Percentiles rank a stretch among this genome's conserved stretches.
These are phyloP conservation scores for Clostera curtula DNA, from an alignment of 2,888 invertebrate genomes.

Conservation along the genomic window DNA sequence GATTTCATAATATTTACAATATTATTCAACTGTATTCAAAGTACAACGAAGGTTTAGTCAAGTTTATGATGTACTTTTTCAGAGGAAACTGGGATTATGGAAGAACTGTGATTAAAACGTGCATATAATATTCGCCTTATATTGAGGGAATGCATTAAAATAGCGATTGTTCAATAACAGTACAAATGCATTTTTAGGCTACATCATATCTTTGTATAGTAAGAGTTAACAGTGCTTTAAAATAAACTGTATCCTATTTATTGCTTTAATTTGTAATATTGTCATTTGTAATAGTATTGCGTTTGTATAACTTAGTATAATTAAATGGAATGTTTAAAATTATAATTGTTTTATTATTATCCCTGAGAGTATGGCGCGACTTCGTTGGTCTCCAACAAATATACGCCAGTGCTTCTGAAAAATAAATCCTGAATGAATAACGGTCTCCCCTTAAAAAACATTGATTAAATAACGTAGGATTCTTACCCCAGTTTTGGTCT, in stretches of 20 bases:
- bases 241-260: slow-evolving; percentile 49
- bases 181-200: slow-evolving; percentile 59
- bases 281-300: slow-evolving; percentile 26
- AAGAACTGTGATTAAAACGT: no score
- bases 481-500: slow-evolving; percentile 45
- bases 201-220: slow-evolving; percentile 23
- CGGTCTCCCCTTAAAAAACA: no score
- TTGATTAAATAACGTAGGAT: neutral
- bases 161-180: no score
- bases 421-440: neutral
- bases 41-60: no score
- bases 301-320: slow-evolving; percentile 10
- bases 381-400: slow-evolving; percentile 40
- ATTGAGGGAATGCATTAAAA: no score
- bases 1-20: no score
- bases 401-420: slow-evolving; percentile 43
- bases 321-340: slow-evolving; percentile 3
- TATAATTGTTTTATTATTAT: slow-evolving; percentile 21
- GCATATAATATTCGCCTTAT: no score
- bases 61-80: no score
- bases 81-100: no score
- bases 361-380: slow-evolving; percentile 40
- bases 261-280: slow-evolving; percentile 45
- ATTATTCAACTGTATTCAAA: no score
- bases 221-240: slow-evolving; percentile 20